Conservation (phyloP, 2,888 invertebrate species). For the Cerceris ruficornis region DNA sequence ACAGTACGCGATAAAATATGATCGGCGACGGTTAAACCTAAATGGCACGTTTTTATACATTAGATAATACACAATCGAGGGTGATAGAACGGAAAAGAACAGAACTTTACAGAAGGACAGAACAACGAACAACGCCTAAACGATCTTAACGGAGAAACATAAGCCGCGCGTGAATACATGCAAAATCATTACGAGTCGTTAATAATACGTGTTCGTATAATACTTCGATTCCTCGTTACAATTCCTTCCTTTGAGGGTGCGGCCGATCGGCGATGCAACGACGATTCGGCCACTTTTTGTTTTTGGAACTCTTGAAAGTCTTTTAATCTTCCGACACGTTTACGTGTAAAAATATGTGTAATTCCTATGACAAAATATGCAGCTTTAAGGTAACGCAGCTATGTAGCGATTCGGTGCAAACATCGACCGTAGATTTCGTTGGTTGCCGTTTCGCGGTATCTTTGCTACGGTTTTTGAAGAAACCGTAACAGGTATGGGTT, state of each 20-base stretch:
- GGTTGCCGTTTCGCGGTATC: not conserved
- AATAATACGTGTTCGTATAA: slow-evolving; percentile 72
- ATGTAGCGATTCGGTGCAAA: slow-evolving; percentile 44
- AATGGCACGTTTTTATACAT: slow-evolving; percentile 76
- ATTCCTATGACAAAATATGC: slow-evolving; percentile 70
- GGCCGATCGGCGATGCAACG: not conserved
- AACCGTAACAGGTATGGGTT: not conserved
- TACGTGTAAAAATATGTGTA: slow-evolving; percentile 77
- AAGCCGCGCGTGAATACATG: slow-evolving; percentile 21
- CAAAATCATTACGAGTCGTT: slow-evolving; percentile 54
- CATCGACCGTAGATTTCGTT: slow-evolving; percentile 27
- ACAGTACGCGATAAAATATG: slow-evolving; percentile 19
- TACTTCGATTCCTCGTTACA: slow-evolving; percentile 65
- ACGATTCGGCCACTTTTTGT: not conserved
- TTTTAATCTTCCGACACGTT: slow-evolving; percentile 39
- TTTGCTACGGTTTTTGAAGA: slow-evolving; percentile 9
- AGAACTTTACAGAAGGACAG: slow-evolving; percentile 58
- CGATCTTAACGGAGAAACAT: slow-evolving; percentile 48
- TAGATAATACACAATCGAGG: slow-evolving; percentile 56
- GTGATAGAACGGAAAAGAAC: slow-evolving; percentile 3
- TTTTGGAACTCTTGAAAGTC: slow-evolving; percentile 56
- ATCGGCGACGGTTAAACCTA: slow-evolving; percentile 62
- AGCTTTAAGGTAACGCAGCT: slow-evolving; percentile 34
- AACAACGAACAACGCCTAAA: slow-evolving; percentile 27
- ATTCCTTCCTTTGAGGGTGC: slow-evolving; percentile 48